Evolutionary conservation across 1,140 invertebrate species (phyloP).

Genomic region (Apocrypta bakeri): DNA sequence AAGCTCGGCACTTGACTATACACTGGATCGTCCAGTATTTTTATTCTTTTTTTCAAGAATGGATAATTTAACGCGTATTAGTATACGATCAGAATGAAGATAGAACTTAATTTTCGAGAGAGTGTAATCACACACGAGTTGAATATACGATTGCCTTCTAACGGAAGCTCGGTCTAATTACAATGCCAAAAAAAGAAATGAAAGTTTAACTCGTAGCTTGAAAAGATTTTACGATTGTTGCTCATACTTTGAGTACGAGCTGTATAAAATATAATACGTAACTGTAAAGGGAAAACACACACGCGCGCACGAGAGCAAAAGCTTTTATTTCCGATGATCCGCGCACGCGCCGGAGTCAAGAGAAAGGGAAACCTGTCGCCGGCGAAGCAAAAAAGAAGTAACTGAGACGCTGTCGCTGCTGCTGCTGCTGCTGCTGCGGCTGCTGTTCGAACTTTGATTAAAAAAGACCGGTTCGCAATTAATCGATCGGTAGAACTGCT

Average conservation of each 20-base stretch:
- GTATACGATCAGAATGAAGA: not conserved
- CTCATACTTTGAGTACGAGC: no score
- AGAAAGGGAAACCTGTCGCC: not conserved
- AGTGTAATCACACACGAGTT: not conserved
- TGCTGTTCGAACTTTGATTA: conserved; percentile 44
- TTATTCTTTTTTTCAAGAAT: not conserved
- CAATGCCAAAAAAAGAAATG: not conserved
- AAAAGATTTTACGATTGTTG: no score
- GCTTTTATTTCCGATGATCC: not conserved
- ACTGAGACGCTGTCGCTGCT: not conserved
- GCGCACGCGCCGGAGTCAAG: not conserved
- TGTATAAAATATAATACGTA: no score
- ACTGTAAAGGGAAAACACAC: not conserved
- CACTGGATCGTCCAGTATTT: not conserved
- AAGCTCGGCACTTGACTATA: not conserved
- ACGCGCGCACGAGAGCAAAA: no score
- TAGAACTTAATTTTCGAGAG: not conserved
- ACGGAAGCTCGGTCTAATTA: not conserved
- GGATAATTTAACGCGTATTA: not conserved
- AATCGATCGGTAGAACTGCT: conserved; percentile 50
- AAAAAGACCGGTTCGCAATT: conserved; percentile 57
- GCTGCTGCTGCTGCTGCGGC: no score
- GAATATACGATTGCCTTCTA: not conserved
- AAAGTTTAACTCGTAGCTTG: not conserved
- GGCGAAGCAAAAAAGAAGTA: not conserved